phyloP scores from a whole-genome alignment of 2,797 vertebrate species.

The Hyperoplus lanceolatus region DNA sequence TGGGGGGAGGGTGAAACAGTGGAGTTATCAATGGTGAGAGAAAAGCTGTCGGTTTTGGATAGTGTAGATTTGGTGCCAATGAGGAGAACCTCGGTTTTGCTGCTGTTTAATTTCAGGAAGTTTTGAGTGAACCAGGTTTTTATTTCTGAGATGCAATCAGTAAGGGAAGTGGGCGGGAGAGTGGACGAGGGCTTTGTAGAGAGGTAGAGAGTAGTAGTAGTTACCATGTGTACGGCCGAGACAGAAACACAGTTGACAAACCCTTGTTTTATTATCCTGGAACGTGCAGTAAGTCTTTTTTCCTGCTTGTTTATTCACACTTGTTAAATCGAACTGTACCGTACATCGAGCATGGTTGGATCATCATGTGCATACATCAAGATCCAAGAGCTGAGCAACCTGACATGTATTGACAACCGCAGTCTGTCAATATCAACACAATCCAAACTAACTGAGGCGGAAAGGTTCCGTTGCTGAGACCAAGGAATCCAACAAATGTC shows the following conservation, averaged over 20 bases:
- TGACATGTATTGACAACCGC: conserved; percentile 8
- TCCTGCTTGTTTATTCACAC: background rate
- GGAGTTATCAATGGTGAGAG: too few relatives aligned
- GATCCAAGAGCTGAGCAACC: background rate
- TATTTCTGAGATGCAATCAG: too few relatives aligned
- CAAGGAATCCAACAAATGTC: background rate
- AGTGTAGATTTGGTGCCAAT: too few relatives aligned
- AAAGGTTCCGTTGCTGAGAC: conserved; percentile 6
- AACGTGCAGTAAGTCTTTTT: background rate
- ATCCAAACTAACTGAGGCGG: background rate
- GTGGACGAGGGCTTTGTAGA: too few relatives aligned
- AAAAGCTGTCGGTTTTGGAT: too few relatives aligned
- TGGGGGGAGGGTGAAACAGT: too few relatives aligned
- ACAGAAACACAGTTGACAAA: conserved; percentile 1
- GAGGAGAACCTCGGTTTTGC: too few relatives aligned
- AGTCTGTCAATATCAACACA: conserved; percentile 24
- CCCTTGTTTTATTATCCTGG: background rate
- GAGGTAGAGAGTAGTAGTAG: too few relatives aligned
- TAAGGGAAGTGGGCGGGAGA: too few relatives aligned
- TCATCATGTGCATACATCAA: background rate
- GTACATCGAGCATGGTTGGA: background rate
- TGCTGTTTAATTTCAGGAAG: too few relatives aligned
- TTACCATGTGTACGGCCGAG: background rate
- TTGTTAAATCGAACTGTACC: background rate
- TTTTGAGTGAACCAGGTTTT: too few relatives aligned